Percentiles rank a stretch among this genome's conserved stretches.
phyloP scores from a whole-genome alignment of 2,797 vertebrate genomes.

The Sebastiscus tertius region DNA sequence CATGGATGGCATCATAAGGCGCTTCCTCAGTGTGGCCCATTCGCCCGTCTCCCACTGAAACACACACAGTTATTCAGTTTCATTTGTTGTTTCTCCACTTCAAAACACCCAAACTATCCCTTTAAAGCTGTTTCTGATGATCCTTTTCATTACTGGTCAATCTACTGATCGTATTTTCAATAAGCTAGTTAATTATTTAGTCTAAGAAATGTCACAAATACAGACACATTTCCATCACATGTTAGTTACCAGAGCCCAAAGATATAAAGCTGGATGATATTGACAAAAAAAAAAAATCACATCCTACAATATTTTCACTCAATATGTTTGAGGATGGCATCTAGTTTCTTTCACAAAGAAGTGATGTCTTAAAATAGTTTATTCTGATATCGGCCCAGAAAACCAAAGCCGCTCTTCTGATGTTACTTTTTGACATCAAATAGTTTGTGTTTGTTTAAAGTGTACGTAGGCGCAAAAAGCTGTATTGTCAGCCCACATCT shows the following conservation, averaged over 20 bases:
- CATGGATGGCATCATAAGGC: slow-evolving; percentile 97
- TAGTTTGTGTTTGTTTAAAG: background rate
- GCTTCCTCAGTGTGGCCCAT: slow-evolving; percentile 91
- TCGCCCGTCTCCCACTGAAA: slow-evolving; percentile 96
- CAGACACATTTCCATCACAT: no score
- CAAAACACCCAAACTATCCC: no score
- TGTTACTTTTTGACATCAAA: background rate
- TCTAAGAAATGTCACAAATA: no score
- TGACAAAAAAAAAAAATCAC: no score
- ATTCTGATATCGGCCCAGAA: background rate
- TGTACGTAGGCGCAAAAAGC: background rate
- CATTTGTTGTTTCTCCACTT: background rate
- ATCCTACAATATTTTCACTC: no score
- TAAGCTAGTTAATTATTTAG: no score
- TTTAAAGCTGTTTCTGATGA: no score
- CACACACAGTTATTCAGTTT: slow-evolving; percentile 1
- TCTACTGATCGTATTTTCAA: no score
- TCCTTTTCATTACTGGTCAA: no score
- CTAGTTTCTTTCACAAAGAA: background rate
- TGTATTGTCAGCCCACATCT: background rate
- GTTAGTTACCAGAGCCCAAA: no score
- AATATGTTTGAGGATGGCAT: no score
- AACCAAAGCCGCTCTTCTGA: background rate
- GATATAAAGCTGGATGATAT: no score
- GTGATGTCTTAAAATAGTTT: background rate